Evolutionary conservation across 2,888 invertebrate species (phyloP), one percentile per base, ranked within the genome.

Genomic region (Germaria angustata): DNA sequence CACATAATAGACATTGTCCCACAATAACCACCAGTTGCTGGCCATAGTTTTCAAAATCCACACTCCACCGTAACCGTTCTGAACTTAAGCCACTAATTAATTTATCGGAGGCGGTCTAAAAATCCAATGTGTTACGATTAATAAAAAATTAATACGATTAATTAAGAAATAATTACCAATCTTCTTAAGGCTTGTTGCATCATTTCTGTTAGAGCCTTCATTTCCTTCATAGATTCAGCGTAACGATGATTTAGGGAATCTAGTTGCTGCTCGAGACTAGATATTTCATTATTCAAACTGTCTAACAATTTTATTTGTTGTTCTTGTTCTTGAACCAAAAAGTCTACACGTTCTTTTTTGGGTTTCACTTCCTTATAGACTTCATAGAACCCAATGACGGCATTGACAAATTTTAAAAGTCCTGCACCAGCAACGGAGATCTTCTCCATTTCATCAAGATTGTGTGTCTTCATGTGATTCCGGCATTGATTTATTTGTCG

Each of bases 361-460:
- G 96, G 96, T 87, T 95, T 96, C 0, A 96, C 96, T 89, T 98
- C 97, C 87, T 94, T 94, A 87, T 94, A 97, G 0, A 98, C 96
- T 1, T 95, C 94, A 88, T 96, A 98, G 90, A 97, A 98, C n/a
- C 95, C 96, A 72, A 98, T 92, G 0, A 98, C 97, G 9, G 98
- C 98, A 36, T 93, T 93, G 0, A 98, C 96, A 89, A 97, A 97
- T 90, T 95, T 96, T 9, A 97, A 92, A 8, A 98, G 92, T 7
- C 97, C 97, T 79, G 94, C 95, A 85, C 97, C 98, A 53, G 97
- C 98, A 89, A 95, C 94, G 88, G 97, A 97, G 85, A 97, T 95
- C 22, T 92, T 92, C 84, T 94, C 94, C 97, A 98, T 97, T 61
- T 96, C 96, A 53, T 96, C 96, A 32, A 97, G 89, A 83, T 93